A percentile compares a stretch with the other conserved stretches of the same genome.
These are phyloP conservation scores for Mylabris phalerata DNA, from an alignment of 1,140 invertebrate genomes.

Conservation along the genomic window DNA sequence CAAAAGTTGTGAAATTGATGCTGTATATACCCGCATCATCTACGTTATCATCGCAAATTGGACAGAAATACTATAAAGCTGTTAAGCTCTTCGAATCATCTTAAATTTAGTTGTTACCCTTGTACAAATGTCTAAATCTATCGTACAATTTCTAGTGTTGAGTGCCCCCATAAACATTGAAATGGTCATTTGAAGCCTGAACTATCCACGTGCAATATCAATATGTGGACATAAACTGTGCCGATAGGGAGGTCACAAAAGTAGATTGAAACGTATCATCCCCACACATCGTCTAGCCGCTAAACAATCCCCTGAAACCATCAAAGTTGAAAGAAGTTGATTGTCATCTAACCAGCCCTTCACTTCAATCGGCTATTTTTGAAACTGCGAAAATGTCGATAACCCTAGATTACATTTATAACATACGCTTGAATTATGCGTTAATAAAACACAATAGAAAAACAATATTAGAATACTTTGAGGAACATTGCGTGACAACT, in stretches of 20 bases:
- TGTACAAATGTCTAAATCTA: conserved; percentile 18
- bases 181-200: conserved; percentile 13
- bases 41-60: conserved; percentile 13
- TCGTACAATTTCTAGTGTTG: conserved; percentile 18
- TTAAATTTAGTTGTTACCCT: conserved; percentile 3
- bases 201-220: conserved; percentile 24
- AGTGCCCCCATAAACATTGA: conserved; percentile 22
- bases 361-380: too few species aligned
- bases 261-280: conserved; percentile 15
- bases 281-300: conserved; percentile 3
- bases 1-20: conserved; percentile 3
- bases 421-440: too few species aligned
- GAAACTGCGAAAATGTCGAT: too few species aligned
- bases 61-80: conserved; percentile 17
- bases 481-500: too few species aligned
- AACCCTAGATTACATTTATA: too few species aligned
- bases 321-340: too few species aligned
- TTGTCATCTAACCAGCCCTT: too few species aligned
- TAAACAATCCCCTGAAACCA: too few species aligned
- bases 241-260: conserved; percentile 16
- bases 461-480: too few species aligned
- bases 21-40: conserved; percentile 21
- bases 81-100: conserved; percentile 13
- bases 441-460: too few species aligned
- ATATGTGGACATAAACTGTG: conserved; percentile 21